phyloP scores from a whole-genome alignment of 2,888 invertebrate species.

The Leptinotarsa rubiginosa region DNA sequence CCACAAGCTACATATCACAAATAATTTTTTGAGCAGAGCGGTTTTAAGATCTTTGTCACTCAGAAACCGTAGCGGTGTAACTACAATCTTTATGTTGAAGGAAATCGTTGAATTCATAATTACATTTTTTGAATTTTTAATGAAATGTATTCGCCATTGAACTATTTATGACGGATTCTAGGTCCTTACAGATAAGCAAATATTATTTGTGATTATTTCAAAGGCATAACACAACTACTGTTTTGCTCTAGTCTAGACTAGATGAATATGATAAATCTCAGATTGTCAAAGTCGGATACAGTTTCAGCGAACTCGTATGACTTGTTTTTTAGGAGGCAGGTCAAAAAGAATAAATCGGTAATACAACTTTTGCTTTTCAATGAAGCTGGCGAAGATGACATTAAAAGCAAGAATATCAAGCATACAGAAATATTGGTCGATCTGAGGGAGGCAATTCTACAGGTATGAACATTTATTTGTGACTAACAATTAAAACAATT shows the following conservation, averaged over 20 bases:
- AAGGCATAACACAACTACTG: neutral
- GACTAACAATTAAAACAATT: no score
- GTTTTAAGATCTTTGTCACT: no score
- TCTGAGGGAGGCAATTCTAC: slow-evolving; percentile 93
- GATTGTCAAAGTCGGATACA: neutral
- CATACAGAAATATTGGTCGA: slow-evolving; percentile 99
- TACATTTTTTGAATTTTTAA: neutral
- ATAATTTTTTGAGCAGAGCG: neutral
- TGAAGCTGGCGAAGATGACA: slow-evolving; percentile 81
- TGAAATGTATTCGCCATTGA: slow-evolving; percentile 11
- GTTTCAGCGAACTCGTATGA: slow-evolving; percentile 23
- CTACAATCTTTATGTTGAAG: neutral
- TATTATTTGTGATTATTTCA: neutral
- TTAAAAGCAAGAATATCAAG: slow-evolving; percentile 95
- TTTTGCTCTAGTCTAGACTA: neutral
- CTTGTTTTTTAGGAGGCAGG: slow-evolving; percentile 76
- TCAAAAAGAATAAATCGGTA: slow-evolving; percentile 91
- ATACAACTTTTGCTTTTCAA: slow-evolving; percentile 90
- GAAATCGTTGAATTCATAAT: neutral
- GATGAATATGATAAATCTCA: neutral
- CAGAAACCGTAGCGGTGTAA: neutral
- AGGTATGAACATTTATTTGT: slow-evolving; percentile 68
- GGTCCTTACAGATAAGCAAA: slow-evolving; percentile 4
- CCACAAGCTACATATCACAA: neutral
- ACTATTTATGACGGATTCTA: neutral